Evolutionary conservation across 2,113 vertebrate genomes (phyloP), one percentile per base, ranked within the genome.

Genomic region (Ascaphus truei): DNA sequence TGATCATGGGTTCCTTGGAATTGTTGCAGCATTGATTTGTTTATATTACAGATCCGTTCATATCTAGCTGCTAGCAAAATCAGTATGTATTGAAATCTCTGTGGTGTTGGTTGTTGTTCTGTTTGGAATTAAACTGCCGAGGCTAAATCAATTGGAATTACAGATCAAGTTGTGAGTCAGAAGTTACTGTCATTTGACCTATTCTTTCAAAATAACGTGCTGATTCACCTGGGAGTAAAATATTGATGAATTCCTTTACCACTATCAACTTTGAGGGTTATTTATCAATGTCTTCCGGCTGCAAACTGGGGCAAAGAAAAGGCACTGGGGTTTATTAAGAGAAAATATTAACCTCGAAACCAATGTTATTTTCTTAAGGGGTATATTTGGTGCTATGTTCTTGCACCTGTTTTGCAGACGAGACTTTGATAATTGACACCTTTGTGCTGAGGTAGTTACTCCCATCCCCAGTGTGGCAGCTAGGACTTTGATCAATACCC

Each of bases 401-500:
- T n/a, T n/a, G n/a, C n/a, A n/a, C n/a, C n/a, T n/a, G n/a, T n/a
- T n/a, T n/a, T n/a, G n/a, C n/a, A n/a, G n/a, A n/a, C n/a, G n/a
- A n/a, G n/a, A n/a, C n/a, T n/a, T n/a, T n/a, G n/a, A n/a, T n/a
- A n/a, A n/a, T n/a, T n/a, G n/a, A n/a, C n/a, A n/a, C n/a, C n/a
- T n/a, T n/a, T 27, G 26, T 1, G 45, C 50, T 15, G 13, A 27
- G 50, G 25, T 52, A 29, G 23, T 27, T 5, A 52, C n/a, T n/a
- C n/a, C n/a, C n/a, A n/a, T 4, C 5, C 18, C 1, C 43, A 7
- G 4, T 47, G 16, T 47, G 20, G 16, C 16, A 23, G 43, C 43
- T 47, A 45, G 37, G 20, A 50, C 11, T 16, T 26, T 60, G 43
- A 60, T 60, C 66, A 60, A 69, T 69, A 69, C 23, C 66, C 7